phyloP scores from a whole-genome alignment of 1,140 invertebrate genomes.

The Pseudomyrmex dendroicus region DNA sequence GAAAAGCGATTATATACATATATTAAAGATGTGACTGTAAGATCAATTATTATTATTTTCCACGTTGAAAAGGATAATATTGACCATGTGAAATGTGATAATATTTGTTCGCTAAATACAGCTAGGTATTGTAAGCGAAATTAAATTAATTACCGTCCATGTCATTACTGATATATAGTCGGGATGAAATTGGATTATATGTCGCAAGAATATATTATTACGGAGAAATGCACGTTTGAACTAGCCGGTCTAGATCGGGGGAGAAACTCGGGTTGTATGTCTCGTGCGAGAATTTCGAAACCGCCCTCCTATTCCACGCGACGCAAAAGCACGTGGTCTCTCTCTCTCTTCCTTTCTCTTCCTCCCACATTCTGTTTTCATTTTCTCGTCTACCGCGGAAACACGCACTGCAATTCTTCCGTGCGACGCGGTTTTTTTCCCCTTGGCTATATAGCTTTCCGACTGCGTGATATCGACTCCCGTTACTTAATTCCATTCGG shows the following conservation, averaged over 20 bases:
- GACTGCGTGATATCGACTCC: constrained; percentile 59
- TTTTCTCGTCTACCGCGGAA: constrained; percentile 39
- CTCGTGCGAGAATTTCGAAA: constrained; percentile 59
- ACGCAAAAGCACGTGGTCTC: constrained; percentile 48
- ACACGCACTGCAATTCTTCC: constrained; percentile 67
- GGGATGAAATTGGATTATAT: constrained; percentile 1
- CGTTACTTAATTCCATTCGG: constrained; percentile 74
- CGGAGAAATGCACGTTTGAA: constrained; percentile 13
- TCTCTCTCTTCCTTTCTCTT: constrained; percentile 8
- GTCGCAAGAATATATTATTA: constrained; percentile 39
- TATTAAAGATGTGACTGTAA: too few species aligned
- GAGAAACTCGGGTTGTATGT: not conserved
- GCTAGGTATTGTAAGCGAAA: not conserved
- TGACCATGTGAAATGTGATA: not conserved
- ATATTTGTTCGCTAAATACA: not conserved
- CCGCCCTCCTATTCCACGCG: constrained; percentile 53
- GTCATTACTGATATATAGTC: not conserved
- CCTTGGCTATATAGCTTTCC: constrained; percentile 38
- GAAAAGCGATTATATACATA: too few species aligned
- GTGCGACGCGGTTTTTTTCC: constrained; percentile 29
- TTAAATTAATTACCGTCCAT: constrained; percentile 13
- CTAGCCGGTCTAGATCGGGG: not conserved
- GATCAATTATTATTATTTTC: too few species aligned
- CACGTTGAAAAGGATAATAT: too few species aligned
- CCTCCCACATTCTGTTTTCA: not conserved